Percentiles rank a stretch among this genome's conserved stretches.
phyloP scores from a whole-genome alignment of 1,140 invertebrate species.

The Panagrolaimus sp. region DNA sequence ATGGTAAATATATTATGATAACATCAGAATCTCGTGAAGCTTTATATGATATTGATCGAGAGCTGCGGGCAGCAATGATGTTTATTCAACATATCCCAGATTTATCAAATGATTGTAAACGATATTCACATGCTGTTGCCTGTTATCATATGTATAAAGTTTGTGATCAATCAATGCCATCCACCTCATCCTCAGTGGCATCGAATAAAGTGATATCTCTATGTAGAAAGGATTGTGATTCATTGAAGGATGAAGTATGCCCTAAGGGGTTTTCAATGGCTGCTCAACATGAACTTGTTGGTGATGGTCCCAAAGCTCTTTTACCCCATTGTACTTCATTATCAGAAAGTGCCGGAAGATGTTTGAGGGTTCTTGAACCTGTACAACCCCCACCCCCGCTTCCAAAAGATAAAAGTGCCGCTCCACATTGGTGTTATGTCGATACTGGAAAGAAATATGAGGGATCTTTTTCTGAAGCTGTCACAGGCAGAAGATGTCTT shows the following conservation, averaged over 20 bases:
- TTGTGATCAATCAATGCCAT: constrained; percentile 30
- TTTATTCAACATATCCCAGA: constrained; percentile 44
- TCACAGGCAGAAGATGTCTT: constrained; percentile 31
- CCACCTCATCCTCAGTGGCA: not conserved
- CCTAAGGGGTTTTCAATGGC: constrained; percentile 47
- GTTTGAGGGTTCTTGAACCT: constrained; percentile 40
- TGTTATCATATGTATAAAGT: constrained; percentile 48
- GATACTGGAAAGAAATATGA: constrained; percentile 42
- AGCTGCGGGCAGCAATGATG: constrained; percentile 39
- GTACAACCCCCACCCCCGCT: not conserved
- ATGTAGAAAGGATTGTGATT: constrained; percentile 46
- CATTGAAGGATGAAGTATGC: constrained; percentile 40
- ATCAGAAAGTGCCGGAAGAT: constrained; percentile 20
- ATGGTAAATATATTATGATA: constrained; percentile 46
- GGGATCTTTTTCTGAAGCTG: constrained; percentile 32
- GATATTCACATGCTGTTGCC: constrained; percentile 46
- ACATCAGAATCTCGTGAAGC: constrained; percentile 41
- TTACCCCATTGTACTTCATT: constrained; percentile 40
- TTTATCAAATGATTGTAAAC: constrained; percentile 41
- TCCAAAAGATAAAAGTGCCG: not conserved
- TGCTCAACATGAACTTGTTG: constrained; percentile 47
- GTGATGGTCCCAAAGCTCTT: constrained; percentile 45
- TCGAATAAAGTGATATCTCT: constrained; percentile 30
- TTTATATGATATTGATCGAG: constrained; percentile 43
- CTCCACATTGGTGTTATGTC: constrained; percentile 43